Base-by-base conservation (phyloP, 1,140 invertebrate genomes). In the Megalonaias nervosa region DNA sequence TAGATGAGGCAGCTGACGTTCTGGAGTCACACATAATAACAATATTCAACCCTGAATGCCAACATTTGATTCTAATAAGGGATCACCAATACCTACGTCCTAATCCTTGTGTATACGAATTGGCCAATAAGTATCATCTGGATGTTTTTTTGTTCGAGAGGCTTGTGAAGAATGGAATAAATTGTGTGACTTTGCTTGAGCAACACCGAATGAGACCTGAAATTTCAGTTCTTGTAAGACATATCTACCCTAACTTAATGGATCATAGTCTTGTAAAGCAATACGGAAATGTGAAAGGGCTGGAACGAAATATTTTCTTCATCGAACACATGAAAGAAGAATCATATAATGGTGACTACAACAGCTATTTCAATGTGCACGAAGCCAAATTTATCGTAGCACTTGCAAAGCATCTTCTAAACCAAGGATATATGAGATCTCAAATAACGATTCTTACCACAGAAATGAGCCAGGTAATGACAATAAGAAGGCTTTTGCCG, bases 21-120 rank as follows among this genome's bases (percentile, higher is more conserved):
- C 80, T 90, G 19, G 88, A 90, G 67, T 81, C 85, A 6, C 88
- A 89, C 58, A 82, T 90, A 23, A 77, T 89, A 6, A 84, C 84
- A 31, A 81, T 83, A 23, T 72, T 97, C 14, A 94, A 94, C 17
- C 87, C 91, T 38, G 80, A 92, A 59, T 95, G 94, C 77, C 82
- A 97, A 88, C 96, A 97, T 87, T 91, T 96, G 0, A 96, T 97
- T 79, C 77, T 74, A n/a, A 83, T 79, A 65, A 81, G 73, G 48
- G 85, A 81, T 65, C 92, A 92, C 81, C 87, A 92, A 80, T 92
- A 92, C 84, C 85, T 92, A 6, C 85, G 90, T 57, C 92, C 92
- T 13, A 89, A 85, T 72, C 86, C 92, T 71, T 83, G 85, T 67
- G 89, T 91, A 56, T 86, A 88, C 80, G 77, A 88, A 31, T 80